These are phyloP conservation scores for Amyelois transitella DNA, from an alignment of 1,140 invertebrate species.

Conservation along the genomic window DNA sequence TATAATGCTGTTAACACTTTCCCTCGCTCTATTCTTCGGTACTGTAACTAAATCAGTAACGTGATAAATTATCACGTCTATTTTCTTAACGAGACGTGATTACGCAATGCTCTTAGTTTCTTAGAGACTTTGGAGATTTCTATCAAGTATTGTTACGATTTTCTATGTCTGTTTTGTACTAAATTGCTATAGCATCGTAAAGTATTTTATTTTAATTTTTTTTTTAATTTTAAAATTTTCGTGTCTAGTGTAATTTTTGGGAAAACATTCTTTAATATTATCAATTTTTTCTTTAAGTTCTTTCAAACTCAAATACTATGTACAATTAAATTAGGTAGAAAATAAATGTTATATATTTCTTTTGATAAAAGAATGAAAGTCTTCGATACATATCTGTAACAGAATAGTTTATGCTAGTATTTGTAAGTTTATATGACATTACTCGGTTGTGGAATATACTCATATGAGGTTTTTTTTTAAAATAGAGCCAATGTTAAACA, in stretches of 20 bases:
- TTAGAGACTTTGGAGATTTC: neutral
- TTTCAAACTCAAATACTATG: neutral
- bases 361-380: conserved; percentile 18
- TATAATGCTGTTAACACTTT: conserved; percentile 63
- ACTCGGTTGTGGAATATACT: neutral
- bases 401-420: conserved; percentile 11
- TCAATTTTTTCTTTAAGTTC: neutral
- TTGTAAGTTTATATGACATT: neutral
- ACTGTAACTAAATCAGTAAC: conserved; percentile 53
- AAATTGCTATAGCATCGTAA: neutral
- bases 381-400: conserved; percentile 27
- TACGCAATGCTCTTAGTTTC: conserved; percentile 5
- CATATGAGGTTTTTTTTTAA: neutral
- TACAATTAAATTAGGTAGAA: neutral
- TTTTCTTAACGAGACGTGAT: conserved; percentile 42
- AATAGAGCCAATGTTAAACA: too few relatives aligned
- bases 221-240: neutral
- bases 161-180: neutral
- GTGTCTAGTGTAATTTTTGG: neutral
- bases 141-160: neutral
- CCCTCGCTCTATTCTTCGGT: conserved; percentile 42
- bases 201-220: neutral
- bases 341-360: conserved; percentile 1
- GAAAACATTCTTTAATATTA: neutral
- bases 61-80: conserved; percentile 59